These are phyloP conservation scores for Muntiacus muntjak DNA, from an alignment of 2,113 vertebrate genomes.

Conservation along the genomic window DNA sequence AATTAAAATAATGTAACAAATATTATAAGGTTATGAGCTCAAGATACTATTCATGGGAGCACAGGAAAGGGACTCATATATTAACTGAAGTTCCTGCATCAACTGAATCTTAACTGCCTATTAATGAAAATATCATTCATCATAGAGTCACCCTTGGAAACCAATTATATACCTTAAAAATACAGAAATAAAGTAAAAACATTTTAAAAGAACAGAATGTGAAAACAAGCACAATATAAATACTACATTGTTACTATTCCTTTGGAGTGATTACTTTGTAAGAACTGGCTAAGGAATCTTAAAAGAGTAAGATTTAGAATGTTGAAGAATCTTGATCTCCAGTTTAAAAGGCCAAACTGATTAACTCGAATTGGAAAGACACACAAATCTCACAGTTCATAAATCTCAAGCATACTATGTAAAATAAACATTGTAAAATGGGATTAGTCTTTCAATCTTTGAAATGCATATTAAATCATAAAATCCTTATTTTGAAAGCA, in stretches of 20 bases:
- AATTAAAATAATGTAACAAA: neutral
- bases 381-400: slow-evolving; percentile 9
- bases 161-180: neutral
- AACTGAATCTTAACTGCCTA: neutral
- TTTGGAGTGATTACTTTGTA: neutral
- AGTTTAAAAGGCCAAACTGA: slow-evolving; percentile 9
- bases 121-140: neutral
- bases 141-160: neutral
- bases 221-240: neutral
- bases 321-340: neutral
- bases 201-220: neutral
- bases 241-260: neutral
- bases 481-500: slow-evolving; percentile 17
- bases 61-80: neutral
- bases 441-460: slow-evolving; percentile 7
- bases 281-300: slow-evolving; percentile 15
- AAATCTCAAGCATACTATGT: neutral
- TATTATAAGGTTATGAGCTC: neutral
- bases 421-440: slow-evolving; percentile 30
- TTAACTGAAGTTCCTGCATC: neutral
- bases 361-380: slow-evolving; percentile 20
- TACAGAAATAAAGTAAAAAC: neutral
- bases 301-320: neutral
- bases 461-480: slow-evolving; percentile 14
- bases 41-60: neutral